phyloP scores from a whole-genome alignment of 2,888 invertebrate genomes.

The Orgyia antiqua region DNA sequence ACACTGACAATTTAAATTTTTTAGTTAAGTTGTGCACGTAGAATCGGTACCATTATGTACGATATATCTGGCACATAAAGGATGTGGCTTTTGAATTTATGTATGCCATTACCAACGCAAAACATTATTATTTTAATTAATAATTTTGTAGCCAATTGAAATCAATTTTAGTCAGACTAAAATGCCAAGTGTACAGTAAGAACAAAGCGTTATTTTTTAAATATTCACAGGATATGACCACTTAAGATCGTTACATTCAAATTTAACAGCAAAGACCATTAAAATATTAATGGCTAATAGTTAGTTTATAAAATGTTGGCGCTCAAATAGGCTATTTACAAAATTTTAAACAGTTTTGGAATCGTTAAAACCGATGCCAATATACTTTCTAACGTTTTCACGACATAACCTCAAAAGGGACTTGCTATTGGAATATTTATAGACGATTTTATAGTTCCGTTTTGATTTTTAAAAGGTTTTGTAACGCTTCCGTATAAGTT shows the following conservation, averaged over 20 bases:
- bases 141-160: too few relatives aligned
- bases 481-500: neutral
- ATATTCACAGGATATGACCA: constrained; percentile 39
- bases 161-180: too few relatives aligned
- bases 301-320: constrained; percentile 45
- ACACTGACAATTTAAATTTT: too few relatives aligned
- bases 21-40: too few relatives aligned
- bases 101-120: too few relatives aligned
- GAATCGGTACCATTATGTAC: too few relatives aligned
- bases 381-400: constrained; percentile 21
- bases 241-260: constrained; percentile 32
- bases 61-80: too few relatives aligned
- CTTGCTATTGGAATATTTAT: constrained; percentile 3
- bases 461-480: neutral
- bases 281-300: constrained; percentile 36
- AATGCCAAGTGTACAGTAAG: neutral
- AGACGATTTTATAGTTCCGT: constrained; percentile 4
- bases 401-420: constrained; percentile 7
- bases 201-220: constrained; percentile 15
- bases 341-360: constrained; percentile 50
- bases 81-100: too few relatives aligned
- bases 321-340: constrained; percentile 49
- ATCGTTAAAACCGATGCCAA: constrained; percentile 36
- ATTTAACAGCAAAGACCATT: constrained; percentile 34
- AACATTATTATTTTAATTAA: too few relatives aligned